These are phyloP conservation scores for Grammomys dolichurus DNA, from an alignment of 2,113 vertebrate genomes.

Conservation along the genomic window DNA sequence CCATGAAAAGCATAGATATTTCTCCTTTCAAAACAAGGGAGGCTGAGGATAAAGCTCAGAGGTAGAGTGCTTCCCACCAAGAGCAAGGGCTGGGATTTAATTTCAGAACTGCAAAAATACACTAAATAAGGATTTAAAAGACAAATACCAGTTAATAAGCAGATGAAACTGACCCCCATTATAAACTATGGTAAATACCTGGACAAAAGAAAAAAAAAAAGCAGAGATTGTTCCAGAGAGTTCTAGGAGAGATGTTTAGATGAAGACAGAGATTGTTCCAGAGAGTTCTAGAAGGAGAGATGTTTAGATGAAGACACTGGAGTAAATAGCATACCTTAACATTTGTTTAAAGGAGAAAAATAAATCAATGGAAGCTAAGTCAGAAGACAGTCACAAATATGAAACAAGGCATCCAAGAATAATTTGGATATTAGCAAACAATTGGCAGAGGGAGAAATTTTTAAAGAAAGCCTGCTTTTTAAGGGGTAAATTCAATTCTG, in stretches of 20 bases:
- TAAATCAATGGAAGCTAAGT: background rate
- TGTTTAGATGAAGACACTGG: background rate
- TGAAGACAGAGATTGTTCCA: background rate
- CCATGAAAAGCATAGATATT: background rate
- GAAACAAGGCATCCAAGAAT: background rate
- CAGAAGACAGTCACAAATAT: background rate
- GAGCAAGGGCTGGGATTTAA: background rate
- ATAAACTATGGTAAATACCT: background rate
- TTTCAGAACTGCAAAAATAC: background rate
- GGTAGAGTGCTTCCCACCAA: background rate
- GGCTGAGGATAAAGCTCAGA: background rate
- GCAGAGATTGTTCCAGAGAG: background rate
- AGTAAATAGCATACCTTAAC: background rate
- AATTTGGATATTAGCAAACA: background rate
- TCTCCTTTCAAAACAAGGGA: background rate
- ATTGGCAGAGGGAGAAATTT: background rate
- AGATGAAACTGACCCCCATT: background rate
- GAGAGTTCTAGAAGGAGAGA: background rate
- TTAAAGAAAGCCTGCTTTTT: constrained; percentile 24
- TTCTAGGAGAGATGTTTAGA: constrained; percentile 6
- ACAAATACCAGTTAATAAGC: background rate
- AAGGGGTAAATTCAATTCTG: background rate
- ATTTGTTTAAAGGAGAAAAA: background rate
- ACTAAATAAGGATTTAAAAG: background rate
- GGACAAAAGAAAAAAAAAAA: background rate